A percentile compares a stretch with the other conserved stretches of the same genome.
These are phyloP conservation scores for Apamea epomidion DNA, from an alignment of 2,888 invertebrate genomes.

Conservation along the genomic window DNA sequence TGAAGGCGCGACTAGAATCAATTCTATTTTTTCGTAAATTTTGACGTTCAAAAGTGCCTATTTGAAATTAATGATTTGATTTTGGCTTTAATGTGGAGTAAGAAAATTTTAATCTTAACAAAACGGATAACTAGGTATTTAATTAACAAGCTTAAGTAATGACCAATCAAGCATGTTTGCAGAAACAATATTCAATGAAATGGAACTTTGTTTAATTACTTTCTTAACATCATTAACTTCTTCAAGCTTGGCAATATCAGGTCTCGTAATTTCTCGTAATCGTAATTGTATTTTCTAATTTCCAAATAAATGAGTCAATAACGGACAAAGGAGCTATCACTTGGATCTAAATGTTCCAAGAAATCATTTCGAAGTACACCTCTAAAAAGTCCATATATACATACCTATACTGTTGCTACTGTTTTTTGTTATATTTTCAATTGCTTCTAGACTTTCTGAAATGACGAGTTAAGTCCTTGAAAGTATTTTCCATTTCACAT, in stretches of 20 bases:
- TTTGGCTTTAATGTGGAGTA: background rate
- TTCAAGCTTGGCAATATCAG: background rate
- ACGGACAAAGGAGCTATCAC: constrained; percentile 20
- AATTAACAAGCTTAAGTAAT: constrained; percentile 17
- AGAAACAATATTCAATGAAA: constrained; percentile 18
- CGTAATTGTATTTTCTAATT: constrained; percentile 5
- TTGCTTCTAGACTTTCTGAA: background rate
- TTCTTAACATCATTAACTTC: constrained; percentile 20
- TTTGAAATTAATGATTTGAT: too few species aligned
- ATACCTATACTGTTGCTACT: constrained; percentile 19
- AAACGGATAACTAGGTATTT: background rate
- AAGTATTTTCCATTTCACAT: background rate
- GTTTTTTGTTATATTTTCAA: constrained; percentile 11
- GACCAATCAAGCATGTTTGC: constrained; percentile 27
- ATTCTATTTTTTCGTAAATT: too few species aligned
- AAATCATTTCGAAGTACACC: constrained; percentile 27
- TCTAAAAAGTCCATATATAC: constrained; percentile 14
- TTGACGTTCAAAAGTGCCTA: too few species aligned
- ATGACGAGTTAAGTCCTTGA: background rate
- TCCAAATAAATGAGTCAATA: constrained; percentile 19
- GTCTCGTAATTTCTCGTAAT: background rate
- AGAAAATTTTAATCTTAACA: background rate
- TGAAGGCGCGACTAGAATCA: too few species aligned
- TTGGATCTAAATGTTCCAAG: constrained; percentile 2
- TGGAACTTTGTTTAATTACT: constrained; percentile 29